phyloP scores from a whole-genome alignment of 2,113 vertebrate genomes.

The Mus pahari region DNA sequence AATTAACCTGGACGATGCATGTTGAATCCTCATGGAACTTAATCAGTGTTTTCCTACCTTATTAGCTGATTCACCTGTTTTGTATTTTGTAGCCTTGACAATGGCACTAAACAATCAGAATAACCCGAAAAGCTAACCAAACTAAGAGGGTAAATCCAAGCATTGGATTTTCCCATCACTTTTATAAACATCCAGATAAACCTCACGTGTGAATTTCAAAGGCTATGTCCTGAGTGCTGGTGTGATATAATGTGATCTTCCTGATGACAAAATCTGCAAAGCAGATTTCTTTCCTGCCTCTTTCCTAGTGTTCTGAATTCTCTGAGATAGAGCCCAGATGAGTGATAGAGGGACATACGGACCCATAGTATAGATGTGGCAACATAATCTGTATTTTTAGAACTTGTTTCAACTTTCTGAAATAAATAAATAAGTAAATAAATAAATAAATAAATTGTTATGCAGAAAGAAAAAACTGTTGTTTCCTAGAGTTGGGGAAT shows the following conservation, averaged over 20 bases:
- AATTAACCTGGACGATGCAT: conserved; percentile 86
- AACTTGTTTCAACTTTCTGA: neutral
- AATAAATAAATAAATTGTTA: neutral
- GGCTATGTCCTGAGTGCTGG: neutral
- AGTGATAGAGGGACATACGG: neutral
- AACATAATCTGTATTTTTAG: neutral
- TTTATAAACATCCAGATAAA: conserved; percentile 34
- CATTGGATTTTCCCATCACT: neutral
- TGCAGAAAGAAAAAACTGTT: neutral
- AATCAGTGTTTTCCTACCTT: conserved; percentile 83
- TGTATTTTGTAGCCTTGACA: conserved; percentile 54
- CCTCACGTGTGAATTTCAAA: neutral
- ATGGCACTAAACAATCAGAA: conserved; percentile 59
- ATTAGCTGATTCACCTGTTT: conserved; percentile 78
- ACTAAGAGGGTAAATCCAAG: conserved; percentile 56
- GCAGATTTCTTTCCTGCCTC: accelerated
- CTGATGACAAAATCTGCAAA: neutral
- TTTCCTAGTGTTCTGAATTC: neutral
- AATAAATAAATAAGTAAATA: neutral
- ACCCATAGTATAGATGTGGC: neutral
- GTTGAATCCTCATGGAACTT: conserved; percentile 79
- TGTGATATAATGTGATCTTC: accelerated
- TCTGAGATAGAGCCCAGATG: neutral
- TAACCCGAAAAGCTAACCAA: conserved; percentile 63
- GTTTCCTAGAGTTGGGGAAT: neutral